A percentile compares a stretch with the other conserved stretches of the same genome.
Conservation (phyloP, 2,888 invertebrate species). For the Muscina levida region DNA sequence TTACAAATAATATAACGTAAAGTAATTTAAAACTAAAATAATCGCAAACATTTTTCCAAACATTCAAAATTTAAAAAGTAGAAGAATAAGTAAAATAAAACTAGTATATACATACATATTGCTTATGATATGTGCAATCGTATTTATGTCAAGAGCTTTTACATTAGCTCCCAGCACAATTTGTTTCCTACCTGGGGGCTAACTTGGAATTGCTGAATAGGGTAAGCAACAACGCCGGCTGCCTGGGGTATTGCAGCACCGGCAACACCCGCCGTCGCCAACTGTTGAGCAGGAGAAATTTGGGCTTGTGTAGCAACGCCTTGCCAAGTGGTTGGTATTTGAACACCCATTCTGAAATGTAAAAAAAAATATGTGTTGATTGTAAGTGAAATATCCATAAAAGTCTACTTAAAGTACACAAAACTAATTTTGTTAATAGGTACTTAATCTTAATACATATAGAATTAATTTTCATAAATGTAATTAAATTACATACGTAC, state of each 20-base stretch:
- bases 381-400: not conserved
- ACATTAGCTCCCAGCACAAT: constrained; percentile 14
- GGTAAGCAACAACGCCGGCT: constrained; percentile 92
- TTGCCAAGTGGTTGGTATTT: constrained; percentile 89
- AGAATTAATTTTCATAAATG: constrained; percentile 9
- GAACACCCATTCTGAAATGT: constrained; percentile 89
- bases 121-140: constrained; percentile 28
- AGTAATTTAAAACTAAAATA: too few relatives aligned
- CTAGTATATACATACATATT: constrained; percentile 30
- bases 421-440: constrained; percentile 37
- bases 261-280: constrained; percentile 85
- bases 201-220: constrained; percentile 96
- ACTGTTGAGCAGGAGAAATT: constrained; percentile 85
- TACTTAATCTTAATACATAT: constrained; percentile 19
- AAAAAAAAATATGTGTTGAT: constrained; percentile 25
- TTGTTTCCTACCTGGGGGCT: constrained; percentile 80
- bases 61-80: not conserved
- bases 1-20: too few relatives aligned
- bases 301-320: constrained; percentile 88
- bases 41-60: too few relatives aligned
- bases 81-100: constrained; percentile 9
- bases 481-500: not conserved
- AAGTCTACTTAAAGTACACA: constrained; percentile 18
- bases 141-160: constrained; percentile 39
- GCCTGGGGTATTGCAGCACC: constrained; percentile 87